A percentile compares a stretch with the other conserved stretches of the same genome.
Conservation (phyloP, 2,113 vertebrate genomes). For the Heterochromis multidens region DNA sequence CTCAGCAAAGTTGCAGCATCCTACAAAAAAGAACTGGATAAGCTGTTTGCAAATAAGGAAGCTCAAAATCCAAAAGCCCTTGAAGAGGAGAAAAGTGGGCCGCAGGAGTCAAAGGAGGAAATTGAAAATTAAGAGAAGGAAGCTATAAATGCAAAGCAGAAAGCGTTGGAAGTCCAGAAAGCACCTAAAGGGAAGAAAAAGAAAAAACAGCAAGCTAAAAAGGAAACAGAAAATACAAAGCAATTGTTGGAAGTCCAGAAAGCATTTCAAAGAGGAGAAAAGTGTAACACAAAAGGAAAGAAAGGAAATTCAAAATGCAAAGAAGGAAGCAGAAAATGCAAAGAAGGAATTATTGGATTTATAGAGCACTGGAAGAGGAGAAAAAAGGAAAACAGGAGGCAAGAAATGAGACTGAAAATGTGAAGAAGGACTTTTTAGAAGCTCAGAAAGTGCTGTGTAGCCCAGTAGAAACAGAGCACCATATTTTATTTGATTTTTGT, state of each 20-base stretch:
- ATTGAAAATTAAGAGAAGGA: not conserved
- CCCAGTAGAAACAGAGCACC: not conserved
- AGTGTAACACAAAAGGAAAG: not conserved
- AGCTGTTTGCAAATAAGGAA: not conserved
- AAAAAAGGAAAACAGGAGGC: not conserved
- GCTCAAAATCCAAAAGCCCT: not conserved
- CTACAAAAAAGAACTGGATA: not conserved
- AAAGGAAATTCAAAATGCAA: not conserved
- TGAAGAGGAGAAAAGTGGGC: not conserved
- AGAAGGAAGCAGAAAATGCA: not conserved
- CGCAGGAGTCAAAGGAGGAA: not conserved
- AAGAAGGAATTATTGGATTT: not conserved
- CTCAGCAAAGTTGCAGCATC: not conserved
- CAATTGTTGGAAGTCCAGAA: not conserved
- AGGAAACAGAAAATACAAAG: not conserved
- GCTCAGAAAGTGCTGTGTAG: no score
- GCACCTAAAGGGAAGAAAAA: not conserved
- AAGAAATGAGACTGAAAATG: not conserved
- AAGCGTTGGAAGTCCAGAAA: not conserved
- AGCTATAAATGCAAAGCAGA: not conserved
- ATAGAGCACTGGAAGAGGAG: not conserved
- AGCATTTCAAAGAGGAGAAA: not conserved
- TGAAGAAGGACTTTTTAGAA: not conserved
- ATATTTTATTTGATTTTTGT: not conserved
- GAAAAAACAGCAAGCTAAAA: not conserved